phyloP scores from a whole-genome alignment of 1,140 invertebrate species.

The Cotesia chilonis region DNA sequence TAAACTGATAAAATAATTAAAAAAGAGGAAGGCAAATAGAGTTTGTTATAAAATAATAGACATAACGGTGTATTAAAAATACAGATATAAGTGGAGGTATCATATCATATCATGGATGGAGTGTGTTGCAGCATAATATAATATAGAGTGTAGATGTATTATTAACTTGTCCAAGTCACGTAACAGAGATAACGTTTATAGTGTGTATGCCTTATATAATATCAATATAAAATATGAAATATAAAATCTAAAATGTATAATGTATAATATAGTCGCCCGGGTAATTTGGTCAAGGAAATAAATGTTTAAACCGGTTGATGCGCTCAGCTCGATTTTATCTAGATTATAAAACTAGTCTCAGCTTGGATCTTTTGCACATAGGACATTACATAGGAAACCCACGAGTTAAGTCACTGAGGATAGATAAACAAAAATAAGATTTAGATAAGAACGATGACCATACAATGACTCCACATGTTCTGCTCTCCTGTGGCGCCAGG shows the following conservation, averaged over 20 bases:
- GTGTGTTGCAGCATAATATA: background rate
- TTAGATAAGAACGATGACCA: slow-evolving; percentile 7
- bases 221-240: background rate
- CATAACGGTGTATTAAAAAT: background rate
- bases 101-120: too few relatives aligned
- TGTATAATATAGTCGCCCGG: background rate
- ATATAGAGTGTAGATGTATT: slow-evolving; percentile 32
- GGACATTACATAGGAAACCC: background rate
- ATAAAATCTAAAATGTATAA: too few relatives aligned
- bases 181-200: slow-evolving; percentile 29
- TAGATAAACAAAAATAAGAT: background rate
- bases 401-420: too few relatives aligned
- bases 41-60: too few relatives aligned
- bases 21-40: too few relatives aligned
- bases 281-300: background rate
- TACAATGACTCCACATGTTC: slow-evolving; percentile 7
- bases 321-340: background rate
- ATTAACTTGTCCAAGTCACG: slow-evolving; percentile 38
- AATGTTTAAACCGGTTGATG: too few relatives aligned
- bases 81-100: background rate
- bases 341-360: background rate
- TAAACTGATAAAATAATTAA: too few relatives aligned
- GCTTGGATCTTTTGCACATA: background rate
- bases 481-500: background rate
- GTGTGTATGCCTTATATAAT: background rate